Percentiles rank a stretch among this genome's conserved stretches.
These are phyloP conservation scores for Diaphora mendica DNA, from an alignment of 2,888 invertebrate species.

Conservation along the genomic window DNA sequence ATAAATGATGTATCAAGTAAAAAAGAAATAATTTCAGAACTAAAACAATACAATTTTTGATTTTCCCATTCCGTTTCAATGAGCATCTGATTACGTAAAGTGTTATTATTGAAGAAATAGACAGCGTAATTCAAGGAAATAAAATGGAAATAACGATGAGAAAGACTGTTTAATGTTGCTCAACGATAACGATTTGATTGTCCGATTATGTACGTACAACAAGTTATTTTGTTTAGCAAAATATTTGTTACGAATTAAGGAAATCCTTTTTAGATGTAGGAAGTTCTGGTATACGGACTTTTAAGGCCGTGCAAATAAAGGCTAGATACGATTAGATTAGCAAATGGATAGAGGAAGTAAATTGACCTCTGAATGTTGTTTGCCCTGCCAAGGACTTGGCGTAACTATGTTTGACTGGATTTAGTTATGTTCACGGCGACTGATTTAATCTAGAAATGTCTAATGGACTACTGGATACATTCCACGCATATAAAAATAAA, in stretches of 20 bases:
- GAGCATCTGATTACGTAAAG: conserved; percentile 34
- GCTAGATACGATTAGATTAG: conserved; percentile 53
- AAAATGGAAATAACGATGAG: conserved; percentile 51
- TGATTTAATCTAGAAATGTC: conserved; percentile 7
- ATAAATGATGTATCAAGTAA: neutral
- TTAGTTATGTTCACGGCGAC: conserved; percentile 19
- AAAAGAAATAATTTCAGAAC: conserved; percentile 6
- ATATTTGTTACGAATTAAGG: conserved; percentile 47
- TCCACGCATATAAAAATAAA: neutral
- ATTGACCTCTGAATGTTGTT: conserved; percentile 40
- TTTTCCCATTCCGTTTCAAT: conserved; percentile 19
- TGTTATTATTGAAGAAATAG: conserved; percentile 46
- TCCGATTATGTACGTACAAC: conserved; percentile 47
- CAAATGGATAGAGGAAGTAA: conserved; percentile 44
- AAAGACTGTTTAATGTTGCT: conserved; percentile 54
- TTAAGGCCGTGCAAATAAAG: conserved; percentile 46
- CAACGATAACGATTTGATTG: conserved; percentile 55
- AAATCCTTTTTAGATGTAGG: conserved; percentile 46
- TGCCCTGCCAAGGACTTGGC: conserved; percentile 44
- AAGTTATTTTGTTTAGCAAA: conserved; percentile 44
- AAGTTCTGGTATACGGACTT: conserved; percentile 46
- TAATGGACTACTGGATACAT: neutral
- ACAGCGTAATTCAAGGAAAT: conserved; percentile 50
- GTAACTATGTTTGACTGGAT: conserved; percentile 28
- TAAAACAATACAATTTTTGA: conserved; percentile 28